Base-by-base conservation (phyloP, 37 sponge, comb jelly and placozoan species). In the Chondrilla cf. caribensis region DNA sequence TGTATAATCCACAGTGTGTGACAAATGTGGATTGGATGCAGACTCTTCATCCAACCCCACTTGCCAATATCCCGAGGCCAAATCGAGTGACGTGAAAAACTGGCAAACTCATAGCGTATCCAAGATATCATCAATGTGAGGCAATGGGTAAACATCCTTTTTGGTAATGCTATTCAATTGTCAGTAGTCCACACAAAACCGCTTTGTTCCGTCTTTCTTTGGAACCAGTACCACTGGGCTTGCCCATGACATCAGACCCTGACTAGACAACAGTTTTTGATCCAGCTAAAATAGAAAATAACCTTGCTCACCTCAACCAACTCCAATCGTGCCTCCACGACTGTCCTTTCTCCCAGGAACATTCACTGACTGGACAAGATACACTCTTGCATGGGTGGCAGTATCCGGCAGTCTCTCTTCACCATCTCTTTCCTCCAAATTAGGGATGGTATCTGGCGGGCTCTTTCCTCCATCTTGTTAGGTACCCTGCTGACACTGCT, bases 61-160 rank as follows among this genome's bases (percentile, higher is more conserved):
- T 51, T 87, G 88, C 88, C 88, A 87, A 55, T 87, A 87, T 8
- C 88, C 83, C 11, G 65, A 54, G 44, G 38, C 18, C 6, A 54
- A 58, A 68, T 86, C 82, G 28, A 82, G 54, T 11, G 87, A 58
- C 17, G 78, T 77, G 37, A 77, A 77, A 57, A 28, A 77, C 37
- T 47, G 9, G 22, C 28, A 29, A 21, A 26, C 57, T 8, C 57
- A 17, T 57, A 77, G 22, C 24, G 57, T 77, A 28, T 77, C 78
- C 25, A 77, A 28, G 7, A 47, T 51, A 22, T 77, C 78, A 43
- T 77, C 78, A 29, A 77, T 36, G 3, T 38, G 29, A 29, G 78
- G 78, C 55, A 77, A 47, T n/a, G 78, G 78, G 40, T 37, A 72
- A 21, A 77, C 78, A 42, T 77, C 78, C 3, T 77, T 42, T 26